Evolutionary conservation across 2,113 vertebrate species (phyloP), one percentile per base, ranked within the genome.

Genomic region (Eclectus roratus): DNA sequence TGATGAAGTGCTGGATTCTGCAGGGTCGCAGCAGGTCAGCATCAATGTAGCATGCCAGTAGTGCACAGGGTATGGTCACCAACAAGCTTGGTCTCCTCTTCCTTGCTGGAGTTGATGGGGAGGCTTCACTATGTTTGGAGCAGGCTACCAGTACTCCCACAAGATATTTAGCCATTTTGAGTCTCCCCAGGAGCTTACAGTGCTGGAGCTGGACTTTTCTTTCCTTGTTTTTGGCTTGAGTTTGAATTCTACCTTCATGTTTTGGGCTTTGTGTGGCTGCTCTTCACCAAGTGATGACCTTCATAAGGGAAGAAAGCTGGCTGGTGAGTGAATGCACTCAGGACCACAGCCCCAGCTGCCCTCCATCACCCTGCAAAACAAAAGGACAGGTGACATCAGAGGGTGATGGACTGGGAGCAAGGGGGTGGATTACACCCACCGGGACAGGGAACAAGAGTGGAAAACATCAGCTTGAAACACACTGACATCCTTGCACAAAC

Each of bases 381-480:
- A 58, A 58, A 58, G 56, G 33, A 35, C 56, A 58, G 21, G 21
- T 35, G 56, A 58, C 56, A 35, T 58, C 56, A 58, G 33, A 58
- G 21, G 21, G 39, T 13, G 43, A 50, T 5, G 19, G 31, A 77
- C 13, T 52, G 39, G 64, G 58, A 29, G 28, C 39, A 76, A 55
- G 21, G 25, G 35, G 21, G 7, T 77, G 80, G 76, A 29, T 77
- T 77, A 64, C 52, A 60, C 25, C 29, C 0, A 0, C 68, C 19
- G n/a, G n/a, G 19, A 77, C 1, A 4, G 4, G 21, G 10, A 64
- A 80, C 9, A 17, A 41, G 19, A 64, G 71, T 0, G 0, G n/a
- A 85, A 91, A 66, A 25, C 5, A 64, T 24, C 58, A 60, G 25
- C 44, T 8, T 49, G n/a, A 85, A 85, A 74, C n/a, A 35, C 0